A percentile compares a stretch with the other conserved stretches of the same genome.
These are phyloP conservation scores for Microtus ochrogaster DNA, from an alignment of 2,113 vertebrate genomes.

Conservation along the genomic window DNA sequence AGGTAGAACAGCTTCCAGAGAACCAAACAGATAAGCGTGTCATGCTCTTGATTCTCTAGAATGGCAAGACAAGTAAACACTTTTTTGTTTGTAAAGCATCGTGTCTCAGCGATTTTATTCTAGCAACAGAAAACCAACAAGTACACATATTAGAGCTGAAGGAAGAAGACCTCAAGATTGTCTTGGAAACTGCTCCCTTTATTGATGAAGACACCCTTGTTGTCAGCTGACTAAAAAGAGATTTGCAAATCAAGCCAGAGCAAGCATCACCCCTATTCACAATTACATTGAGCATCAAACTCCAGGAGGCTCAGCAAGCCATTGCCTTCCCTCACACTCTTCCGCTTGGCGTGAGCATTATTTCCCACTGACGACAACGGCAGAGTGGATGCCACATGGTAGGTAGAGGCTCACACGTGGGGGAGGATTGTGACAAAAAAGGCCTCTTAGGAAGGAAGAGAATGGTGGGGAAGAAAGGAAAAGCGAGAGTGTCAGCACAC, in stretches of 20 bases:
- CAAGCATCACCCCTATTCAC: background rate
- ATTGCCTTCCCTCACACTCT: background rate
- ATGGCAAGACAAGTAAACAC: background rate
- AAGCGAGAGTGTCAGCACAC: background rate
- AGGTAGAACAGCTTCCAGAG: background rate
- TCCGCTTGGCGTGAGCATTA: background rate
- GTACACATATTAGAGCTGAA: background rate
- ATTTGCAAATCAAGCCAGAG: conserved; percentile 9
- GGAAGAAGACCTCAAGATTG: background rate
- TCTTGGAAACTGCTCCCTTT: conserved; percentile 1
- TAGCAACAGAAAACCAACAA: background rate
- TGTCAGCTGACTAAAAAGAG: conserved; percentile 21
- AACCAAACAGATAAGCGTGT: background rate
- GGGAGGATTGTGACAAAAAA: background rate
- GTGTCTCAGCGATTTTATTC: background rate
- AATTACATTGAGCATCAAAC: fast-evolving
- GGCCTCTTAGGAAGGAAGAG: background rate
- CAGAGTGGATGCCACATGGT: background rate
- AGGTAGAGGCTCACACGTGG: background rate
- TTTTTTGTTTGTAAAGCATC: background rate
- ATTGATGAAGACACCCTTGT: conserved; percentile 29
- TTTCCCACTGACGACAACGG: background rate
- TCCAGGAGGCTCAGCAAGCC: background rate
- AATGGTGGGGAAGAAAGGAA: background rate
- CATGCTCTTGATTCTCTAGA: background rate